Percentiles rank a stretch among this genome's conserved stretches.
phyloP scores from a whole-genome alignment of 2,888 invertebrate species.

The Eulithis testata region DNA sequence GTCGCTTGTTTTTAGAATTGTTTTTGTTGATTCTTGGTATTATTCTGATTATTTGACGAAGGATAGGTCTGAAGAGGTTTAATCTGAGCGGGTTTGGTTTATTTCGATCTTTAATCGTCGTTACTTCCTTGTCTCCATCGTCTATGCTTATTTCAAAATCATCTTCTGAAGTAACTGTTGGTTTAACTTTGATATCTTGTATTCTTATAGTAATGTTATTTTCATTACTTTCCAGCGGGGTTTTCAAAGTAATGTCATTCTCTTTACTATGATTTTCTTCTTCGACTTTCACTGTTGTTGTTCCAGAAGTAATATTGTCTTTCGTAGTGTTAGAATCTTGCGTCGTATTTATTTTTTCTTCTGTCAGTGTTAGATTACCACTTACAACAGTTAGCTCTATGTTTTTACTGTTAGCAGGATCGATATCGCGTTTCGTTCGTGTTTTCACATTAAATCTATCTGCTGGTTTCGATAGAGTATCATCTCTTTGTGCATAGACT shows the following conservation, averaged over 20 bases:
- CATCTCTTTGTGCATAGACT: not conserved
- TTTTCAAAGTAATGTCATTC: no score
- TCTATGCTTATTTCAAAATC: conserved; percentile 9
- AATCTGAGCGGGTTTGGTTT: conserved; percentile 10
- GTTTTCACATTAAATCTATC: not conserved
- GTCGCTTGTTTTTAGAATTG: conserved; percentile 16
- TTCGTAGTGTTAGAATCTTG: conserved; percentile 3
- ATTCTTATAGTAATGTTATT: not conserved
- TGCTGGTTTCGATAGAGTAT: conserved; percentile 2
- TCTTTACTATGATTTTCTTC: not conserved
- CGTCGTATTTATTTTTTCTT: not conserved
- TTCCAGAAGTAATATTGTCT: not conserved
- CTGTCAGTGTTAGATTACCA: conserved; percentile 19
- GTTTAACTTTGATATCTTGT: conserved; percentile 1
- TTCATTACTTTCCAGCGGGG: not conserved
- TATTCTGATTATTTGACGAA: conserved; percentile 16
- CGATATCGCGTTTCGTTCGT: conserved; percentile 18
- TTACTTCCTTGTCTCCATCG: not conserved
- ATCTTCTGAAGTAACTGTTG: not conserved
- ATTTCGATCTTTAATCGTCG: conserved; percentile 1
- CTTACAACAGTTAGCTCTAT: conserved; percentile 26
- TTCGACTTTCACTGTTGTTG: not conserved
- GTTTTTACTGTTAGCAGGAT: not conserved
- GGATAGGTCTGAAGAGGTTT: conserved; percentile 27
- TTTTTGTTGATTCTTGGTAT: conserved; percentile 26